Evolutionary conservation across 2,113 vertebrate genomes (phyloP).

Genomic region (Chrysemys picta): DNA sequence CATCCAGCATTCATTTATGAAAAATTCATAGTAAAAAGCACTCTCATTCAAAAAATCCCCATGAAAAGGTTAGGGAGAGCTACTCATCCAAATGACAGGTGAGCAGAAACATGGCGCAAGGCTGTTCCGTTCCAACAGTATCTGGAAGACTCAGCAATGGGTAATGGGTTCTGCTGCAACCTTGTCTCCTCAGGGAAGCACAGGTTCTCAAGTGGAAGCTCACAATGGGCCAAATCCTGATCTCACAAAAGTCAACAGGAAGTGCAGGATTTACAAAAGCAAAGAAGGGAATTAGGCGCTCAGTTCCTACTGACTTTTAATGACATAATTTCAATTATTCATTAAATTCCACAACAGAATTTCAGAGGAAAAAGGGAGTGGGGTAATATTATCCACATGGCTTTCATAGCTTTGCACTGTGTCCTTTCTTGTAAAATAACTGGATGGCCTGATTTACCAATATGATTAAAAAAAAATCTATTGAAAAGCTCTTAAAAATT

Average conservation of each 20-base stretch:
- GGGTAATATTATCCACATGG: neutral
- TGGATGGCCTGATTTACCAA: neutral
- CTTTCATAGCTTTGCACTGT: neutral
- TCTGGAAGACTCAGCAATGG: neutral
- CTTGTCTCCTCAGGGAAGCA: neutral
- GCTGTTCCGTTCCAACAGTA: neutral
- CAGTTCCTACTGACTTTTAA: neutral
- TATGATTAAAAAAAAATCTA: neutral
- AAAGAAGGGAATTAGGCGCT: neutral
- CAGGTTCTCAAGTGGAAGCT: neutral
- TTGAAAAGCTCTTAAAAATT: neutral
- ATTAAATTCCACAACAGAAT: neutral
- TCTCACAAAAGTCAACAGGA: neutral
- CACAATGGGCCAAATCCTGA: fast-evolving
- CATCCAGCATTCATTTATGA: neutral
- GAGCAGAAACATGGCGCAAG: neutral
- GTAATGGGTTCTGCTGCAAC: neutral
- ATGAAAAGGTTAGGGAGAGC: neutral
- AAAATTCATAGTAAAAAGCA: neutral
- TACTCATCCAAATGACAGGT: neutral
- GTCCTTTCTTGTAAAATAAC: neutral
- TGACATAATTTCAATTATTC: neutral
- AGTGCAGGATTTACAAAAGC: neutral
- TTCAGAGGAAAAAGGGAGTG: neutral
- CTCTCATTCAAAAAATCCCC: neutral